Conservation (phyloP, 2,888 invertebrate species). For the Erebia epiphron region DNA sequence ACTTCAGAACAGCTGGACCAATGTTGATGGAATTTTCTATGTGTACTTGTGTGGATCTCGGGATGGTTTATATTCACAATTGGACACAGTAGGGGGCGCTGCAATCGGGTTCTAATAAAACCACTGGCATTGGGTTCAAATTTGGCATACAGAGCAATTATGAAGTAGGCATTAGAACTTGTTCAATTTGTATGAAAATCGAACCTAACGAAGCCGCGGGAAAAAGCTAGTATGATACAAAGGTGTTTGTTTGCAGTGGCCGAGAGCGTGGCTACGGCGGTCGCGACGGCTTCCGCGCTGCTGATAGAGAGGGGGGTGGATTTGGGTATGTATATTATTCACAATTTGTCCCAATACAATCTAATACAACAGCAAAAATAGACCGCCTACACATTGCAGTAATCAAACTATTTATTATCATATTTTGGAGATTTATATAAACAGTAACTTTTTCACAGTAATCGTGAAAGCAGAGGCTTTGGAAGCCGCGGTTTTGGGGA, state of each 20-base stretch:
- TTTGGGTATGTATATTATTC: constrained; percentile 46
- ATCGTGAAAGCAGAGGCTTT: constrained; percentile 70
- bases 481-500: constrained; percentile 72
- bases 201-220: no score
- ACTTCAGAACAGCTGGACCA: no score
- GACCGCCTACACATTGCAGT: not conserved
- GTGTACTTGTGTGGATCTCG: no score
- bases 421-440: no score
- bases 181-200: no score
- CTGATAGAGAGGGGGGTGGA: constrained; percentile 56
- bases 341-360: not conserved
- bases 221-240: not conserved
- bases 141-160: no score
- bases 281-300: constrained; percentile 73
- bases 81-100: no score
- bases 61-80: no score
- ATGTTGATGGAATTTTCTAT: no score
- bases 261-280: constrained; percentile 64
- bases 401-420: not conserved
- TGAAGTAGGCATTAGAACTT: no score
- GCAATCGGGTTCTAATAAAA: no score
- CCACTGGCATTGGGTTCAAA: no score
- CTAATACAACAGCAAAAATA: not conserved
- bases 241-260: constrained; percentile 27
- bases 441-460: constrained; percentile 44